Conservation (phyloP, 2,797 vertebrate species). For the Sternarchorhynchus goeldii region DNA sequence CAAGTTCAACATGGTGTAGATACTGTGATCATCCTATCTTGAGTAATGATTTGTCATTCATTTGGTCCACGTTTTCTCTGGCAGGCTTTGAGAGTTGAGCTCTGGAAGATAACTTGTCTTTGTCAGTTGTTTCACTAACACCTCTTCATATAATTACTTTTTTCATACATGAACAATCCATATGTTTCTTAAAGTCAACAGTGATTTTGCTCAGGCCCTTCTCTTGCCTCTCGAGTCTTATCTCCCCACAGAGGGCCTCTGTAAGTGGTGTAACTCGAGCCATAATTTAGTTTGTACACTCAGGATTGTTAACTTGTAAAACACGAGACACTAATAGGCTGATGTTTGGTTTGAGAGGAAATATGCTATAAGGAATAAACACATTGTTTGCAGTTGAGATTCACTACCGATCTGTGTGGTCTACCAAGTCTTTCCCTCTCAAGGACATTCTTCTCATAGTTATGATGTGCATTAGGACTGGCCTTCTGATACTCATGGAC, state of each 20-base stretch:
- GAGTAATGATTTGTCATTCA: slow-evolving; percentile 55
- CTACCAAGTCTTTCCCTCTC: slow-evolving; percentile 31
- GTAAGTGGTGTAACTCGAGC: slow-evolving; percentile 38
- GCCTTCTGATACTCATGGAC: slow-evolving; percentile 47
- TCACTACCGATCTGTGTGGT: slow-evolving; percentile 49
- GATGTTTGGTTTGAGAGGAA: slow-evolving; percentile 34
- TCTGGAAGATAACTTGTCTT: slow-evolving; percentile 44
- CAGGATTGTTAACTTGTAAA: slow-evolving; percentile 22
- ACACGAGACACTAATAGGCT: slow-evolving; percentile 35
- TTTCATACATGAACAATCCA: slow-evolving; percentile 19
- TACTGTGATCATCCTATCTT: slow-evolving; percentile 49
- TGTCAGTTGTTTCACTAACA: slow-evolving; percentile 46
- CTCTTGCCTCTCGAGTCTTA: slow-evolving; percentile 22
- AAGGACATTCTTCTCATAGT: slow-evolving; percentile 50
- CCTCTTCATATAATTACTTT: slow-evolving; percentile 35
- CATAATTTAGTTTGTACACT: slow-evolving; percentile 44
- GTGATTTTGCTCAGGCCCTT: neutral
- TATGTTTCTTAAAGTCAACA: slow-evolving; percentile 34
- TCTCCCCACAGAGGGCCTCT: neutral
- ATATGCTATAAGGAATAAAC: slow-evolving; percentile 21
- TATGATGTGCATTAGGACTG: slow-evolving; percentile 38
- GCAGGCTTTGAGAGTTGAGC: slow-evolving; percentile 41
- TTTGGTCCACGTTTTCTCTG: slow-evolving; percentile 53
- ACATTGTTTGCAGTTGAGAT: slow-evolving; percentile 34
- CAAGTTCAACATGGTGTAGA: slow-evolving; percentile 54